These are phyloP conservation scores for Thermophis baileyi DNA, from an alignment of 2,113 vertebrate genomes.

Conservation along the genomic window DNA sequence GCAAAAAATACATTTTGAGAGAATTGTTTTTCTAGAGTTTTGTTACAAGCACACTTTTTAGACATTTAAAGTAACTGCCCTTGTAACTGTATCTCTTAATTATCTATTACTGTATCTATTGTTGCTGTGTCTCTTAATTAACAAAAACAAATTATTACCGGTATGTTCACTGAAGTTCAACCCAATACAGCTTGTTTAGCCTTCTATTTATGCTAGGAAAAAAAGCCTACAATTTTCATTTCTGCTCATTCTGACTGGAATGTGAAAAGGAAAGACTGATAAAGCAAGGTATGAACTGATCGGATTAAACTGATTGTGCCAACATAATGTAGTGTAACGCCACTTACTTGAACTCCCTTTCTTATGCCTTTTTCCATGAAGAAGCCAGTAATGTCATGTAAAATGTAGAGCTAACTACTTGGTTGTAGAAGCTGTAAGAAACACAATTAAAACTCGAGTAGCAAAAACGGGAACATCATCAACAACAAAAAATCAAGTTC, in stretches of 20 bases:
- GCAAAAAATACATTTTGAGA: background rate
- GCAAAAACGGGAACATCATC: slow-evolving; percentile 27
- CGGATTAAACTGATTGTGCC: slow-evolving; percentile 35
- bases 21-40: background rate
- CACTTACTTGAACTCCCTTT: slow-evolving; percentile 48
- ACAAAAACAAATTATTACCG: background rate
- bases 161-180: background rate
- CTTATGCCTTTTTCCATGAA: slow-evolving; percentile 44
- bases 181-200: slow-evolving; percentile 9
- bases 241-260: slow-evolving; percentile 8
- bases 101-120: no score
- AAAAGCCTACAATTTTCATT: slow-evolving; percentile 9
- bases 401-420: slow-evolving; percentile 32
- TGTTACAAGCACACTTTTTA: background rate
- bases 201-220: background rate
- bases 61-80: background rate
- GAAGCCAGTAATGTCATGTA: slow-evolving; percentile 21
- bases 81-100: background rate
- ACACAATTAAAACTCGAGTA: slow-evolving; percentile 13
- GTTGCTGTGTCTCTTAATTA: slow-evolving; percentile 5
- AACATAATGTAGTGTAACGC: slow-evolving; percentile 35
- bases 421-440: slow-evolving; percentile 2
- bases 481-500: slow-evolving; percentile 14
- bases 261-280: slow-evolving; percentile 8
- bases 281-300: slow-evolving; percentile 18